phyloP scores from a whole-genome alignment of 2,113 vertebrate species.

The Takifugu bimaculatus region DNA sequence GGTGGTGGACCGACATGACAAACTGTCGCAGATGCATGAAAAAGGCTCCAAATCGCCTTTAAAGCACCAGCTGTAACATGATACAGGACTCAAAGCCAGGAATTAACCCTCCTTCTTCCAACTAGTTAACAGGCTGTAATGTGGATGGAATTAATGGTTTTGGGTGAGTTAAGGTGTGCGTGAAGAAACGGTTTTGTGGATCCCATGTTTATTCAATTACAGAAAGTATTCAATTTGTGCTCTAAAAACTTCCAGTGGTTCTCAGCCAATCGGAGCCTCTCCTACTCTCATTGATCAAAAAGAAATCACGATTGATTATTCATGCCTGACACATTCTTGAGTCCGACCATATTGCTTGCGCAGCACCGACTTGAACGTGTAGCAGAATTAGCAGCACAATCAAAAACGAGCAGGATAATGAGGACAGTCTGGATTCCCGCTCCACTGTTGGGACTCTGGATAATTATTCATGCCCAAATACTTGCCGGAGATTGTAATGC shows the following conservation, averaged over 20 bases:
- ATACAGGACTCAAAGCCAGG: too few species aligned
- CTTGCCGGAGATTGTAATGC: conserved; percentile 47
- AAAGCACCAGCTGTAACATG: neutral
- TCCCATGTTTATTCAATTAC: too few species aligned
- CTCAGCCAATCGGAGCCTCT: neutral
- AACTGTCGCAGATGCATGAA: conserved; percentile 10
- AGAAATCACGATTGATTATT: conserved; percentile 2
- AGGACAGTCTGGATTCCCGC: conserved; percentile 26
- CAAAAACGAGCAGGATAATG: conserved; percentile 30
- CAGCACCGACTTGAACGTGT: conserved; percentile 13
- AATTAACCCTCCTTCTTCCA: neutral
- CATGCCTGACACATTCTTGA: conserved; percentile 10
- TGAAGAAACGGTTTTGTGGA: too few species aligned
- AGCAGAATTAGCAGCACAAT: conserved; percentile 22
- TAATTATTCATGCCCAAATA: conserved; percentile 60
- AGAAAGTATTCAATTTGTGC: neutral
- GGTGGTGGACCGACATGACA: conserved; percentile 9
- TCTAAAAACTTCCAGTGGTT: neutral
- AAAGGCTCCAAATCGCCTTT: conserved; percentile 13
- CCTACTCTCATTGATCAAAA: neutral
- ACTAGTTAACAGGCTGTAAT: too few species aligned
- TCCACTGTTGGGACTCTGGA: conserved; percentile 24
- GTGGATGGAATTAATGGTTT: too few species aligned
- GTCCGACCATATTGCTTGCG: conserved; percentile 4
- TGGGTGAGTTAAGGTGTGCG: too few species aligned